Evolutionary conservation across 1,140 invertebrate genomes (phyloP), one percentile per base, ranked within the genome.

Genomic region (Anadara kagoshimensis): DNA sequence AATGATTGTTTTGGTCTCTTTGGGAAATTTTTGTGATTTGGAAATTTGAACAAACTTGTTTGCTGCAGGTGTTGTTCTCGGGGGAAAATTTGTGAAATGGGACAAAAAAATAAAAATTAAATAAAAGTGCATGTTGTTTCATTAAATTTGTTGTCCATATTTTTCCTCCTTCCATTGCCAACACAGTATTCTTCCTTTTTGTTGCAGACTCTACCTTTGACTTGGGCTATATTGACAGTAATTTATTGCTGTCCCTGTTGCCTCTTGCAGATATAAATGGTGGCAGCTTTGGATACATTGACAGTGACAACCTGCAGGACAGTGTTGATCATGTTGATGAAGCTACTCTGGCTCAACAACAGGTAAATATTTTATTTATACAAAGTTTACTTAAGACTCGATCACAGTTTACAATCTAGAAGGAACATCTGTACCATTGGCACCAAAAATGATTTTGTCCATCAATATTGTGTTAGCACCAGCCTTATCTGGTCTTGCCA

Each of bases 271-370:
- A 86, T 75, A 62, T 85, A 20, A 82, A 79, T 62, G 68, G 66
- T 24, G 78, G 70, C 57, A 81, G 68, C 58, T 62, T 85, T 20
- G 71, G 76, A 20, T 87, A 81, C 66, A 83, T 83, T 62, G 84
- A 86, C 72, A 79, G 76, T 65, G 76, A 83, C 41, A 78, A 69
- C 24, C 73, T 65, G 24, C 63, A 59, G 44, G 73, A 76, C 36
- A 61, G 54, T 24, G 45, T 22, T 26, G 59, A 78, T 47, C 63
- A 66, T 47, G 51, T 81, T 43, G 83, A 85, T 73, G 86, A 86
- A 73, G 80, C 81, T 2, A 71, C 78, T 22, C 72, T 86, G 26
- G 84, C 84, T 67, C 80, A 84, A 70, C 83, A 87, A 72, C 83
- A 87, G 78, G 85, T 86, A 69, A 41, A 11, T 44, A 53, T 53